Base-by-base conservation (phyloP, 2,888 invertebrate species). In the Cerceris rybyensis region DNA sequence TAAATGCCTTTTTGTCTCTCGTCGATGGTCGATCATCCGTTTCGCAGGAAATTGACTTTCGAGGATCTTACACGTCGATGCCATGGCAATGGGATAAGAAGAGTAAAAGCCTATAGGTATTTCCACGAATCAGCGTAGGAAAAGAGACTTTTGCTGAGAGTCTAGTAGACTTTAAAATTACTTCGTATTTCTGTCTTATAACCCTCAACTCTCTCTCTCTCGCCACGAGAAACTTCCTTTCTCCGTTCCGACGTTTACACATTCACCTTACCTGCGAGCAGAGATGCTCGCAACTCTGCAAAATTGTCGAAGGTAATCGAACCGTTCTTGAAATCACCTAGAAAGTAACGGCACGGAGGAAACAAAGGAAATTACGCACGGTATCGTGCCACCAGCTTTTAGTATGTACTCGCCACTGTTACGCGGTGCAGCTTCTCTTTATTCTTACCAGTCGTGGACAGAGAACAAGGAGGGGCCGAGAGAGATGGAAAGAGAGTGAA, bases 331-430 rank as follows among this genome's bases (percentile, higher is more conserved):
- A 84, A 84, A 84, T 84, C 82, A 78, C 81, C 76, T 79, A 73
- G 73, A 82, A 80, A 83, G 57, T 79, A 75, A 83, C 82, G 78
- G 71, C 75, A 73, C 75, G 50, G 65, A 57, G 64, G 82, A 84
- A 81, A 87, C 85, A 86, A 87, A 86, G 82, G 78, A 81, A 85
- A 88, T 86, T 82, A 82, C 81, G 80, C 83, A 81, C 65, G 64
- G 75, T 66, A 81, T 77, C 84, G 83, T 67, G 78, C 79, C 78
- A 78, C 73, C 71, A 77, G 70, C 54, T 72, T 69, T 16, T 5
- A 61, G 72, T 74, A 43, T 63, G 71, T 71, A 43, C 64, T 16
- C 42, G 28, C 50, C 42, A 17, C 68, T 17, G 8, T 13, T 41
- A 58, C 43, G 50, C 39, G 41, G n/a, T 16, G 43, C 61, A 64